Evolutionary conservation across 2,797 vertebrate species (phyloP).

Genomic region (Meriones psammophilus): DNA sequence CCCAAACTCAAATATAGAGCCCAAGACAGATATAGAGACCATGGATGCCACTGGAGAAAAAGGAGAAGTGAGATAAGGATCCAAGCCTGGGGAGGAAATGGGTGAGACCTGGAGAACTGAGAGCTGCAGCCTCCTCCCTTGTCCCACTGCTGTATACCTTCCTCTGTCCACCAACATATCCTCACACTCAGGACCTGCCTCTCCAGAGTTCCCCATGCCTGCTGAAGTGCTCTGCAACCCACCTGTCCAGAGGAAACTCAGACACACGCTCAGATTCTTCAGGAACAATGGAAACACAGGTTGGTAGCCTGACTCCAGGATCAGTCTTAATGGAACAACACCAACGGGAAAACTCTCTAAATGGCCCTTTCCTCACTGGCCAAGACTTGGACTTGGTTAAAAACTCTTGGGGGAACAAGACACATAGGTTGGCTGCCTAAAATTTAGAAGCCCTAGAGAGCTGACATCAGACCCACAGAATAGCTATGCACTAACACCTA

Average conservation of each 20-base stretch:
- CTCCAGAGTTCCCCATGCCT: neutral
- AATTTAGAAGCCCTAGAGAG: neutral
- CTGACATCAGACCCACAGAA: rapidly evolving
- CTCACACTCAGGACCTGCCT: neutral
- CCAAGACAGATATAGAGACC: neutral
- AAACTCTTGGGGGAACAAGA: neutral
- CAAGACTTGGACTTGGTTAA: neutral
- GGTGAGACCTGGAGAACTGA: neutral
- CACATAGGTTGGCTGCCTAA: neutral
- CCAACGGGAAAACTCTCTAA: neutral
- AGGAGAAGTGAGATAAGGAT: neutral
- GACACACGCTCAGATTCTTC: rapidly evolving
- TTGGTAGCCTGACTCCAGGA: rapidly evolving
- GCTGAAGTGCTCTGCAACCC: neutral
- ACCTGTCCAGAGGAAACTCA: no score
- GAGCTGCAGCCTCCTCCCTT: no score
- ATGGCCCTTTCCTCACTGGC: no score
- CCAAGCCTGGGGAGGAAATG: neutral
- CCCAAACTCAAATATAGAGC: no score
- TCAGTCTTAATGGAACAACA: rapidly evolving
- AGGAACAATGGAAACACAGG: neutral
- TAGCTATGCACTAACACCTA: rapidly evolving
- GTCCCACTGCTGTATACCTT: no score
- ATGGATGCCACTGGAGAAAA: neutral
- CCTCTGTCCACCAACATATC: no score